Conservation (phyloP, 1,140 invertebrate species). For the Phenacoccus solenopsis region DNA sequence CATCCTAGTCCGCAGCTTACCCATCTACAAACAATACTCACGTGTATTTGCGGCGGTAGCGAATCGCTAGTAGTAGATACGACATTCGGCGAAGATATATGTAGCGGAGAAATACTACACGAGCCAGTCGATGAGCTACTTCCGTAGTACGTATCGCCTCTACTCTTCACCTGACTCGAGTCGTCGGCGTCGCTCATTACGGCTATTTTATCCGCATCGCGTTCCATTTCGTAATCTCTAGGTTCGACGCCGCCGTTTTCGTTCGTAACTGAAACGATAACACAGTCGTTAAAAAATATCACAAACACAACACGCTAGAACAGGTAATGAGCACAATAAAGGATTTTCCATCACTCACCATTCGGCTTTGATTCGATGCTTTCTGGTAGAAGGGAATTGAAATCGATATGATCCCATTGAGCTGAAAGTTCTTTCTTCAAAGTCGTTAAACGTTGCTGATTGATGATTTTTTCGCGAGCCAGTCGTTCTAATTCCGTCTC, state of each 20-base stretch:
- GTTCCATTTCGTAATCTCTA: constrained; percentile 7
- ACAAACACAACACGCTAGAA: too few species aligned
- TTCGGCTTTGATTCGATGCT: not conserved
- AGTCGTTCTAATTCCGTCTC: constrained; percentile 76
- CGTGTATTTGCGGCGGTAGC: not conserved
- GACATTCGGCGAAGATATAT: constrained; percentile 3
- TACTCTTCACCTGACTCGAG: not conserved
- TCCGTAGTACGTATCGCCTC: constrained; percentile 11
- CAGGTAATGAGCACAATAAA: too few species aligned
- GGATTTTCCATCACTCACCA: not conserved
- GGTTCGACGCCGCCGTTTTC: not conserved
- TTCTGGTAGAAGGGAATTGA: constrained; percentile 43
- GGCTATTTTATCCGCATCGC: not conserved
- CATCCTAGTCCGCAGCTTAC: not conserved
- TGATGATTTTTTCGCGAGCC: constrained; percentile 75
- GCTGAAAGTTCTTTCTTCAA: constrained; percentile 53
- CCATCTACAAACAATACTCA: not conserved
- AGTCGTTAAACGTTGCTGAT: constrained; percentile 52
- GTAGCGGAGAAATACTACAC: constrained; percentile 6
- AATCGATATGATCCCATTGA: constrained; percentile 52
- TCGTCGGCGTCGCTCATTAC: constrained; percentile 1
- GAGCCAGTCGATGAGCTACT: constrained; percentile 2
- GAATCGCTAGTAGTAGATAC: not conserved
- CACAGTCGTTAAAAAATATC: too few species aligned
- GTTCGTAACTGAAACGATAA: not conserved